Evolutionary conservation across 1,140 invertebrate species (phyloP), one percentile per base, ranked within the genome.

Genomic region (Drosophila miranda): DNA sequence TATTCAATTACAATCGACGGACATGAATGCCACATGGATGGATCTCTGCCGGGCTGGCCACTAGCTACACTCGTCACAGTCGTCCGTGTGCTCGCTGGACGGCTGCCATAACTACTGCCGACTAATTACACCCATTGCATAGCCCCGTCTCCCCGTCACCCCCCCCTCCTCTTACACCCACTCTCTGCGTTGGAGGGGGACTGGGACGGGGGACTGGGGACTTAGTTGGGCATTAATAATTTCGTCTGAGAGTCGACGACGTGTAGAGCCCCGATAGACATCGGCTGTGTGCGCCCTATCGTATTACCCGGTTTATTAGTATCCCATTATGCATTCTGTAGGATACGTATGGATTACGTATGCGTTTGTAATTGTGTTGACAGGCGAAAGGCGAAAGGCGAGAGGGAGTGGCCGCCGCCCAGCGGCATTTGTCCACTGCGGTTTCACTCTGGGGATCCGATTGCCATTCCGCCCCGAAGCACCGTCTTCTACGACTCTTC

Each of bases 231-330:
- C 78, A 86, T 86, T 77, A 86, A 86, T 86, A 86, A 86, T 86
- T 80, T 67, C 77, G 64, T 81, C 54, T 66, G 64, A 49, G 73
- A 51, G 21, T 50, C 77, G 80, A 77, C 80, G 81, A 84, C 80
- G 61, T 84, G 57, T 77, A 68, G 73, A 72, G 57, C 56, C 56
- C 76, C 48, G 82, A 86, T 86, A 86, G 68, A 75, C 81, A 86
- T 86, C 81, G 71, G n/a, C 21, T 14, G 61, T 28, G 30, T 4
- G 23, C 23, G 51, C 63, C 54, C 72, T 86, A 86, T 86, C 82
- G 72, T 75, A 87, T 86, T 84, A 81, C 82, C 46, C 44, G 69
- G 63, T 87, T 77, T 86, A 84, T 86, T 86, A 84, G 84, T 81
- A 86, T 81, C 60, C 81, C 74, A 84, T 84, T 84, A 81, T 74